These are phyloP conservation scores for Drosophila pegasa DNA, from an alignment of 2,888 invertebrate genomes.

Conservation along the genomic window DNA sequence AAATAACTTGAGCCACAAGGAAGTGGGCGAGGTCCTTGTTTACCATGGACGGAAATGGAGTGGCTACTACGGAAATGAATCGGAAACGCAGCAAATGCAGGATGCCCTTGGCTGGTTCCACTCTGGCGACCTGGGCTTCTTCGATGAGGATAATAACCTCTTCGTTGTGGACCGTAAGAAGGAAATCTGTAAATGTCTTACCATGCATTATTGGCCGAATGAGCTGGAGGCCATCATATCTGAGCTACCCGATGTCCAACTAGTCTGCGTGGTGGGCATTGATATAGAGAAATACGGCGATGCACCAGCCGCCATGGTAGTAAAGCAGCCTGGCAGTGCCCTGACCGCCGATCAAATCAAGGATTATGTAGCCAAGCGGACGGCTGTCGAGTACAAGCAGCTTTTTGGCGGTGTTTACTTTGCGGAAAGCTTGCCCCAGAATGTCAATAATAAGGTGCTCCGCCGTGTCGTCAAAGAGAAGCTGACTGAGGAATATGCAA, in stretches of 20 bases:
- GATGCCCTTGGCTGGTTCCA: conserved; percentile 73
- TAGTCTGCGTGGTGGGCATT: conserved; percentile 71
- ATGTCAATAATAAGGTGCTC: conserved; percentile 57
- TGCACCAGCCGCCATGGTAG: conserved; percentile 73
- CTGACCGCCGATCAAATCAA: conserved; percentile 43
- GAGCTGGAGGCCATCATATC: conserved; percentile 67
- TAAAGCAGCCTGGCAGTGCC: conserved; percentile 31
- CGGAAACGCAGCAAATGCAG: conserved; percentile 50
- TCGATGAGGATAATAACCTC: conserved; percentile 69
- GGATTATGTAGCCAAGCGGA: conserved; percentile 41
- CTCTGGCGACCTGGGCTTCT: conserved; percentile 79
- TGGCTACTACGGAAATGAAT: conserved; percentile 72
- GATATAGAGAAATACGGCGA: conserved; percentile 56
- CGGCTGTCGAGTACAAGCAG: conserved; percentile 52
- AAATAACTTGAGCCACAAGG: conserved; percentile 46
- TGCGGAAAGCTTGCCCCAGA: conserved; percentile 60
- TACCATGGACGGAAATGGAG: conserved; percentile 47
- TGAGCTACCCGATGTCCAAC: conserved; percentile 60
- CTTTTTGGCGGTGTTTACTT: conserved; percentile 68
- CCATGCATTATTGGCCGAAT: conserved; percentile 57
- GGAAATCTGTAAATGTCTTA: conserved; percentile 69
- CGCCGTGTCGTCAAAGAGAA: conserved; percentile 14
- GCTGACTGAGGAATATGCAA: no score
- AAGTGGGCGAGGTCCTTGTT: conserved; percentile 68
- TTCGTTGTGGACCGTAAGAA: conserved; percentile 74